A percentile compares a stretch with the other conserved stretches of the same genome.
Evolutionary conservation across 2,113 vertebrate species (phyloP).

Genomic region (Neolamprologus devosi): DNA sequence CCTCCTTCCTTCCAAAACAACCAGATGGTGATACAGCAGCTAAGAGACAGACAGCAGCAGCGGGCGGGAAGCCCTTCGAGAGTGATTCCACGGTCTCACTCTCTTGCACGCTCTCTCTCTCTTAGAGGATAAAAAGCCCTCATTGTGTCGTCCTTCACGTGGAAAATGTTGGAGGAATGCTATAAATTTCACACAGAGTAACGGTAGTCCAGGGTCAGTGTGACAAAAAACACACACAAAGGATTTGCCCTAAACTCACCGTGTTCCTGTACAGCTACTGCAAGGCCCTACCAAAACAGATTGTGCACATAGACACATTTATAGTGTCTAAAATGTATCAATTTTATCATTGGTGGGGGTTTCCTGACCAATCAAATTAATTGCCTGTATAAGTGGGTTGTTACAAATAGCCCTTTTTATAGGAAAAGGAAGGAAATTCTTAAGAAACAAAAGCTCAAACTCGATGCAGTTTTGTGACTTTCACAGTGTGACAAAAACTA

Average conservation of each 20-base stretch:
- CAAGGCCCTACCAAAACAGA: background rate
- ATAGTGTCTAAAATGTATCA: background rate
- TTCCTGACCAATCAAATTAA: background rate
- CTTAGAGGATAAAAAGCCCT: conserved; percentile 46
- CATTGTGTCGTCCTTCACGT: conserved; percentile 55
- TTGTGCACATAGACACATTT: background rate
- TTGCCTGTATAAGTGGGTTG: background rate
- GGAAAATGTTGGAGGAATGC: conserved; percentile 43
- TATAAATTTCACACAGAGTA: conserved; percentile 22
- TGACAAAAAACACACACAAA: background rate
- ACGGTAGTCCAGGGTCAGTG: conserved; percentile 4
- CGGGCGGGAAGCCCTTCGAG: conserved; percentile 27
- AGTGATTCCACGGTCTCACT: conserved; percentile 57
- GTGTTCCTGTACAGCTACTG: background rate
- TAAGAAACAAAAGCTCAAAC: background rate
- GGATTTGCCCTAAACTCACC: background rate
- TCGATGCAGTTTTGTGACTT: background rate
- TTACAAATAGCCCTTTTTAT: background rate
- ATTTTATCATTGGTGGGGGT: background rate
- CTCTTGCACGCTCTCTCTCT: background rate
- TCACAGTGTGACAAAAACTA: background rate
- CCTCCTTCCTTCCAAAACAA: conserved; percentile 34
- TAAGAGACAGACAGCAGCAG: conserved; percentile 57
- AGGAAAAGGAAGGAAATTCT: background rate
- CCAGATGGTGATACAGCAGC: conserved; percentile 55